A percentile compares a stretch with the other conserved stretches of the same genome.
Evolutionary conservation across 92 coral and sea anemone species (phyloP).

Genomic region (Siderastrea radians): DNA sequence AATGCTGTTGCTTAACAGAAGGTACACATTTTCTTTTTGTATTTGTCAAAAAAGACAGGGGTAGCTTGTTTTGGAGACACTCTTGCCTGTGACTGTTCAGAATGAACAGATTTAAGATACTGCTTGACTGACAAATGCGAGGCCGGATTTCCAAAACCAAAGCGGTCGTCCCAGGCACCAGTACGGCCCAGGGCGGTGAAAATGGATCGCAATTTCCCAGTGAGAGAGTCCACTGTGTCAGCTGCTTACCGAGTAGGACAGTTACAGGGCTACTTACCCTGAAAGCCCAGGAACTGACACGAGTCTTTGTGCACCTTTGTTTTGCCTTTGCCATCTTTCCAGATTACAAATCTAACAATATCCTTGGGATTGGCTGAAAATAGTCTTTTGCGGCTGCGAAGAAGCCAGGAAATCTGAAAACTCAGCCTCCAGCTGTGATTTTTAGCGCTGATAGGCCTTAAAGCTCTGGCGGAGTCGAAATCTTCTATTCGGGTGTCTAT

Average conservation of each 20-base stretch:
- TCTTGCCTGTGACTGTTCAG: too few relatives aligned
- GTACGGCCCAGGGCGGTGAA: constrained; percentile 58
- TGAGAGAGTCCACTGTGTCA: constrained; percentile 68
- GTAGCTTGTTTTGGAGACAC: too few relatives aligned
- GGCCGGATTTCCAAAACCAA: constrained; percentile 68
- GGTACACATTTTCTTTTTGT: too few relatives aligned
- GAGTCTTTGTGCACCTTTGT: constrained; percentile 51
- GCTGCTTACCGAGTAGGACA: constrained; percentile 82
- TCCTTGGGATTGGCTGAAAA: constrained; percentile 48
- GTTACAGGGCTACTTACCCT: constrained; percentile 30
- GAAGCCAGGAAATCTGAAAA: constrained; percentile 32
- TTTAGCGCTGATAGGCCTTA: constrained; percentile 39
- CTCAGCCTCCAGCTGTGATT: constrained; percentile 60
- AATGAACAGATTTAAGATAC: too few relatives aligned
- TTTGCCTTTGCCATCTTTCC: constrained; percentile 66
- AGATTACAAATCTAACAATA: constrained; percentile 56
- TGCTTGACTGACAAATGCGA: too few relatives aligned
- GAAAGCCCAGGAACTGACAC: constrained; percentile 45
- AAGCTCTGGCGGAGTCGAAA: constrained; percentile 44
- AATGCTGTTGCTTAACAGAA: too few relatives aligned
- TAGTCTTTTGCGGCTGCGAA: constrained; percentile 31
- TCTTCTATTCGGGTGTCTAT: constrained; percentile 52
- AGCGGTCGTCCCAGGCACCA: constrained; percentile 74
- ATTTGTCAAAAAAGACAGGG: too few relatives aligned
- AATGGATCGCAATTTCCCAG: constrained; percentile 63